Evolutionary conservation across 2,797 vertebrate species (phyloP).

Genomic region (Vespertilio murinus): DNA sequence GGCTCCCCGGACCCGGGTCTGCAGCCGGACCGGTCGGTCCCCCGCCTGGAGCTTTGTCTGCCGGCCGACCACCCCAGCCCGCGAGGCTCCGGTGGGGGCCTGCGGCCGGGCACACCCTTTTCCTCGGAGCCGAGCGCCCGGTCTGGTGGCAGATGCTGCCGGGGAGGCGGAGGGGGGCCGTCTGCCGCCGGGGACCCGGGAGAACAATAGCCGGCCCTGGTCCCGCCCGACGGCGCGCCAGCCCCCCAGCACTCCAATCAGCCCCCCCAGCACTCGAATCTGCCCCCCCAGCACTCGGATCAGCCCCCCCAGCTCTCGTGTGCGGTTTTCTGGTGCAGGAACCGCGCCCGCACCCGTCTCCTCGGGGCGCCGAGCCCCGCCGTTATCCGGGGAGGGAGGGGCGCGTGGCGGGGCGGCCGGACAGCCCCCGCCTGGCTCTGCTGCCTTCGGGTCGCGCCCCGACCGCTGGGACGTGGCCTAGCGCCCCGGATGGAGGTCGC

Average conservation of each 20-base stretch:
- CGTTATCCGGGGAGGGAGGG: background rate
- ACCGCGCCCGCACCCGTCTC: background rate
- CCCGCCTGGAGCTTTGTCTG: conserved; percentile 71
- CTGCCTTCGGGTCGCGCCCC: background rate
- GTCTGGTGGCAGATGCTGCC: conserved; percentile 55
- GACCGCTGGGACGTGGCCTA: background rate
- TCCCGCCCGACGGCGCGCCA: background rate
- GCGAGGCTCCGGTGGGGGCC: conserved; percentile 1
- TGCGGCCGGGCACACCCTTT: conserved; percentile 60
- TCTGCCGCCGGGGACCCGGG: background rate
- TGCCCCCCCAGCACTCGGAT: no score
- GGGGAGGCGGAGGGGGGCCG: background rate
- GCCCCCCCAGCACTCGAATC: background rate
- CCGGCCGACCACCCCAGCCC: background rate
- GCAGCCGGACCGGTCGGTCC: background rate
- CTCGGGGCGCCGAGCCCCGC: background rate
- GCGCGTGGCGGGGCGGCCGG: background rate
- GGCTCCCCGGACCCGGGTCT: conserved; percentile 3
- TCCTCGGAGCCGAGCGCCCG: conserved; percentile 41
- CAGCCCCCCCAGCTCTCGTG: background rate
- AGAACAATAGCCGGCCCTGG: conserved; percentile 70
- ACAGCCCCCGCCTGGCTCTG: background rate
- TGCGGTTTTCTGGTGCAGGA: conserved; percentile 22
- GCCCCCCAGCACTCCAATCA: no score
- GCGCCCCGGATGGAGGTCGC: background rate